Evolutionary conservation across 2,113 vertebrate species (phyloP), one percentile per base, ranked within the genome.

Genomic region (Anthoscopus minutus): DNA sequence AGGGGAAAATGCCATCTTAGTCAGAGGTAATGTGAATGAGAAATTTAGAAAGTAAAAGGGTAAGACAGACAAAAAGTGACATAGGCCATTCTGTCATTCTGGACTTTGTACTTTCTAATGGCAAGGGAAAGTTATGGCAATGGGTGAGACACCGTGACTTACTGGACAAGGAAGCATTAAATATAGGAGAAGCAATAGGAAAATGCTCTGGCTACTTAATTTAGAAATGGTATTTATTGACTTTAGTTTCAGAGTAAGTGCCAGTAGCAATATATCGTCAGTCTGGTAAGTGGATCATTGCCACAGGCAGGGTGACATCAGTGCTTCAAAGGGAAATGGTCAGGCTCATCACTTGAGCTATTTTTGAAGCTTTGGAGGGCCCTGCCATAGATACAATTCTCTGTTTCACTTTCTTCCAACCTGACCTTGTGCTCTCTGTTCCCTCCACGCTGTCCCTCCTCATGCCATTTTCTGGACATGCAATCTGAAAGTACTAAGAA

Each of bases 141-240:
- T 33, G 58, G n/a, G 18, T 18, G 38, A 93, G 76, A 74, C 24
- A 22, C 22, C 0, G 0, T 78, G 60, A 86, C 80, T 95, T 93
- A 81, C 38, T 5, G 15, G 61, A 86, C 60, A 74, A 81, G 60
- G 44, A 91, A 91, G 44, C 88, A 96, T 83, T 90, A 92, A 82
- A 88, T 62, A 54, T 11, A 91, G 53, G 82, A 81, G 64, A 93
- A 91, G 80, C 77, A 94, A 84, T 23, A 84, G 77, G 64, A 89
- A 95, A 91, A 86, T 56, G 66, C 54, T 88, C 72, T 81, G 72
- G 80, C 27, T 85, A 88, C 60, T 90, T 86, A 83, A 93, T 88
- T 94, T 92, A 64, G 67, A 89, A 90, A 88, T 81, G 24, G 57
- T 86, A 90, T 92, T 92, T 91, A 83, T 88, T 91, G 81, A 88